Percentiles rank a stretch among this genome's conserved stretches.
Conservation (phyloP, 2,888 invertebrate species). For the Orgyia antiqua region DNA sequence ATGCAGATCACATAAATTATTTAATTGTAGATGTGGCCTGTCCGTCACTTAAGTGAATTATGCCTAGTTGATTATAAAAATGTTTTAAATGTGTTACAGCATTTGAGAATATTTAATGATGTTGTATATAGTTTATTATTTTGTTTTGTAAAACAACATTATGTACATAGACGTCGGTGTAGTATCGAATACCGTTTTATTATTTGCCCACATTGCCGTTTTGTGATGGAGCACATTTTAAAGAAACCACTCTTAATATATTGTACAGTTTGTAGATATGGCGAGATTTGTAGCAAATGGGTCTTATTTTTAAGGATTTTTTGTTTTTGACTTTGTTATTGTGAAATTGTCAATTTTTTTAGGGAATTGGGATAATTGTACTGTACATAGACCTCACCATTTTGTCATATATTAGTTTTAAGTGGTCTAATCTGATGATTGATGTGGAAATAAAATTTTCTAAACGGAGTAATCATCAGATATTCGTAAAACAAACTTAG, state of each 20-base stretch:
- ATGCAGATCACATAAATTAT: slow-evolving; percentile 44
- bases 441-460: slow-evolving; percentile 76
- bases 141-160: slow-evolving; percentile 69
- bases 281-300: slow-evolving; percentile 72
- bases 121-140: slow-evolving; percentile 77
- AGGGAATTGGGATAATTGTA: slow-evolving; percentile 84
- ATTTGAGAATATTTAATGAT: slow-evolving; percentile 77
- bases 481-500: slow-evolving; percentile 75
- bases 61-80: slow-evolving; percentile 74
- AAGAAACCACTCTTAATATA: slow-evolving; percentile 74
- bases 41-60: slow-evolving; percentile 59
- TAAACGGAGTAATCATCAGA: slow-evolving; percentile 76
- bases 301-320: slow-evolving; percentile 62
- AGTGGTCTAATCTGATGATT: slow-evolving; percentile 70
- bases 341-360: slow-evolving; percentile 84
- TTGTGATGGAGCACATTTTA: slow-evolving; percentile 59
- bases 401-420: slow-evolving; percentile 70
- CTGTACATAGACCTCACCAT: slow-evolving; percentile 79
- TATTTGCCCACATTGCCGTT: slow-evolving; percentile 65
- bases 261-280: slow-evolving; percentile 70
- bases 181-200: slow-evolving; percentile 48
- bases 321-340: slow-evolving; percentile 77
- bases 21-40: slow-evolving; percentile 43
- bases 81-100: slow-evolving; percentile 78
- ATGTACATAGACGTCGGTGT: slow-evolving; percentile 65